A percentile compares a stretch with the other conserved stretches of the same genome.
These are phyloP conservation scores for Caenorhabditis sp. DNA, from an alignment of 2,888 invertebrate species.

Conservation along the genomic window DNA sequence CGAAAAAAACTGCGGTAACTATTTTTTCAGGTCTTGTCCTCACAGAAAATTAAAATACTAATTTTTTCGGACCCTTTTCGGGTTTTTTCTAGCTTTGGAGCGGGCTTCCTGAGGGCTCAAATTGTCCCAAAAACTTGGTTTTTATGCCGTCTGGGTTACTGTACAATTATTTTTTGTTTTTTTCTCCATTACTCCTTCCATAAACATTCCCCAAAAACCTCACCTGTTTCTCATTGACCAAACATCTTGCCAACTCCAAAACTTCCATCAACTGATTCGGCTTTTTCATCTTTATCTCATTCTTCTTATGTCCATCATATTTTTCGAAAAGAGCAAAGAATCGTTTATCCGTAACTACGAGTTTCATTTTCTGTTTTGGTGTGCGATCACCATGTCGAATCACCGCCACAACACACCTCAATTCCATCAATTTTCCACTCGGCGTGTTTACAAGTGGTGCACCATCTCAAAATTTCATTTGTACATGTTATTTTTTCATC, in stretches of 20 bases:
- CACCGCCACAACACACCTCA: slow-evolving; percentile 93
- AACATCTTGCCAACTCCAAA: slow-evolving; percentile 89
- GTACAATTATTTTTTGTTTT: too few species aligned
- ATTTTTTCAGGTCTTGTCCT: too few species aligned
- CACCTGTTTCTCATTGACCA: slow-evolving; percentile 72
- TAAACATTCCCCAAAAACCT: not conserved
- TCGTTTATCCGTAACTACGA: slow-evolving; percentile 62
- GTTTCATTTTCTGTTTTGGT: slow-evolving; percentile 99
- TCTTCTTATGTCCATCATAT: slow-evolving; percentile 92
- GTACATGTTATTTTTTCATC: not conserved
- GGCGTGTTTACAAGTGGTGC: slow-evolving; percentile 97
- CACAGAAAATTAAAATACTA: too few species aligned
- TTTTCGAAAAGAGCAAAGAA: slow-evolving; percentile 97
- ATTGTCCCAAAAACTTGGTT: too few species aligned
- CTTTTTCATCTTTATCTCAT: slow-evolving; percentile 94
- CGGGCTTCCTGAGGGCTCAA: too few species aligned
- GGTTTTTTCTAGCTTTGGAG: too few species aligned
- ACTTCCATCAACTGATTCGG: slow-evolving; percentile 97
- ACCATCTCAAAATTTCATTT: slow-evolving; percentile 78
- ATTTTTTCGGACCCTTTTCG: too few species aligned
- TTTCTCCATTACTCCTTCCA: too few species aligned
- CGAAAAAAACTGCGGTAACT: too few species aligned
- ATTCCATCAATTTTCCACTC: slow-evolving; percentile 94
- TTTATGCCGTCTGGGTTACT: too few species aligned
- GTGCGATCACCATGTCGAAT: slow-evolving; percentile 98